Base-by-base conservation (phyloP, 2,113 vertebrate genomes). In the Gambusia holbrooki region DNA sequence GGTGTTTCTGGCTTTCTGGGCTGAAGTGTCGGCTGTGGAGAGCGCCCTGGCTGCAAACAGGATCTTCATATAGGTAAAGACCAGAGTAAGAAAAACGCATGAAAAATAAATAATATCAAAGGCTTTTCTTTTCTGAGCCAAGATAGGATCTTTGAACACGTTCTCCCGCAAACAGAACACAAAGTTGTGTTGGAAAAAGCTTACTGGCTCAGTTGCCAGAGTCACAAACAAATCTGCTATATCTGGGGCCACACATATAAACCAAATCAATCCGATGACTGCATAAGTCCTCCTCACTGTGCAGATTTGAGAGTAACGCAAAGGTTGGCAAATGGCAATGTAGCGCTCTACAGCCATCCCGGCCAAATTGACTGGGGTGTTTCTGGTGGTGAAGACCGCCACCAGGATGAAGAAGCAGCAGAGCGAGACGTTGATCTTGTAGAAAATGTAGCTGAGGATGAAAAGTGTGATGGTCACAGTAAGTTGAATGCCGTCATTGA, bases 291-390 rank as follows among this genome's bases (percentile, higher is more conserved):
- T 76, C 2, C 58, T 81, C 40, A 90, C 89, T 0, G 92, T 94
- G 86, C 92, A 95, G 78, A 95, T 90, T 29, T 94, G 90, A 0
- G 69, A 1, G 73, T 93, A 87, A 0, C 74, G 86, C 0, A 95
- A 58, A 13, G 93, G 93, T 10, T 89, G 0, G 17, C 93, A 94
- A 8, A 95, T 84, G 8, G 94, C 87, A 8, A 95, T 85, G 72
- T 94, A 93, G 72, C 93, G 90, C 79, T 95, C 94, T 3, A 94
- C 73, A 17, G 93, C 94, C 93, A 94, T 95, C 74, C 89, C 66
- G 0, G 94, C 93, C 22, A 95, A 68, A 74, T 79, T 94, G 60
- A 94, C 35, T 0, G 93, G 92, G 0, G 93, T 93, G 87, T 81
- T 94, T 17, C 93, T 88, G 58, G 94, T 94, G 86, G 94, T 94